Conservation (phyloP, 2,797 vertebrate species). For the Moxostoma hubbsi region DNA sequence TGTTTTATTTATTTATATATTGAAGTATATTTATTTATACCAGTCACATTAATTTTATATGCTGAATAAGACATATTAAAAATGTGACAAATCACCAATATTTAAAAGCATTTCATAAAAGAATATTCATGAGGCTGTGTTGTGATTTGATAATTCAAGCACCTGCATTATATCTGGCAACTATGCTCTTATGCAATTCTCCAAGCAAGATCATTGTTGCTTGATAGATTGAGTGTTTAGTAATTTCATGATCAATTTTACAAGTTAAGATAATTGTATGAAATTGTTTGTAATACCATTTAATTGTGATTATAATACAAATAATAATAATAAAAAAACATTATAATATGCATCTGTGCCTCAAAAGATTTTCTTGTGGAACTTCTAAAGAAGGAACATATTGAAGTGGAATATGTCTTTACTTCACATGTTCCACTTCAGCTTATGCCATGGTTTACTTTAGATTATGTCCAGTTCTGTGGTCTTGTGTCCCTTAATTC, state of each 20-base stretch:
- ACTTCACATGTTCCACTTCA: neutral
- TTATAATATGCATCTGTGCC: neutral
- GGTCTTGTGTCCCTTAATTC: neutral
- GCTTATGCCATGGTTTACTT: neutral
- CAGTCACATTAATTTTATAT: neutral
- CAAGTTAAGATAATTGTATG: neutral
- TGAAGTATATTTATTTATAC: neutral
- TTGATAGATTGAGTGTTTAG: neutral
- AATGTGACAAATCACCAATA: neutral
- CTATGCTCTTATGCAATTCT: neutral
- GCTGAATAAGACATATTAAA: neutral
- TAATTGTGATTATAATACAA: neutral
- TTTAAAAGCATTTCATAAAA: neutral
- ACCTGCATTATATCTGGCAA: neutral
- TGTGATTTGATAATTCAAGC: conserved; percentile 8
- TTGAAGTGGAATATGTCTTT: neutral
- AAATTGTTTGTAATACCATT: neutral
- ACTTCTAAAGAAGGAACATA: neutral
- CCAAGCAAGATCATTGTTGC: neutral
- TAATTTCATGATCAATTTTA: neutral
- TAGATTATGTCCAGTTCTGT: neutral
- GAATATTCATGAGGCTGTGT: neutral
- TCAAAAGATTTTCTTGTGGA: neutral
- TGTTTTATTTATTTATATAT: too few relatives aligned
- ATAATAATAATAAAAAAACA: neutral